A percentile compares a stretch with the other conserved stretches of the same genome.
These are phyloP conservation scores for Rousettus madagascariensis DNA, from an alignment of 2,797 vertebrate species.

Conservation along the genomic window DNA sequence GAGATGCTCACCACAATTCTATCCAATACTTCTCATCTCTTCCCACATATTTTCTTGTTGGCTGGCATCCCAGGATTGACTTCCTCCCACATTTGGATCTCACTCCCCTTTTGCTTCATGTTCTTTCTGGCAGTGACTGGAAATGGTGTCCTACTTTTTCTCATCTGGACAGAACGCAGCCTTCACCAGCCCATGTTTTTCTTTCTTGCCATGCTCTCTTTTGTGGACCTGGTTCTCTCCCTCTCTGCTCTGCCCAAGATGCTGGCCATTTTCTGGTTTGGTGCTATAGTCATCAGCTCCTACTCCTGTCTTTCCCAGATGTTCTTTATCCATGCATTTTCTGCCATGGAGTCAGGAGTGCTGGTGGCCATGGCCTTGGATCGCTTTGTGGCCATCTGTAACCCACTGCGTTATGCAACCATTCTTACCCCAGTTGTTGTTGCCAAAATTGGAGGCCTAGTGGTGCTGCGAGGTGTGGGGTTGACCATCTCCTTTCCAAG, in stretches of 20 bases:
- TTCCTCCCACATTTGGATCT: conserved; percentile 57
- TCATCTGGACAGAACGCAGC: conserved; percentile 76
- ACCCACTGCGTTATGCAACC: conserved; percentile 67
- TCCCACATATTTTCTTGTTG: conserved; percentile 69
- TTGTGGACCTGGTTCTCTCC: conserved; percentile 82
- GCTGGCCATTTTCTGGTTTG: conserved; percentile 71
- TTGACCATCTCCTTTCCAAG: conserved; percentile 62
- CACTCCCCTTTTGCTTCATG: conserved; percentile 68
- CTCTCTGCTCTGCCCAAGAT: conserved; percentile 83
- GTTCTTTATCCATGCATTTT: conserved; percentile 79
- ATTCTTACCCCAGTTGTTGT: conserved; percentile 50
- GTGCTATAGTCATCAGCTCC: conserved; percentile 48
- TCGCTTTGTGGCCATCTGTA: conserved; percentile 83
- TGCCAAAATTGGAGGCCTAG: conserved; percentile 50
- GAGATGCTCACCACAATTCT: not conserved
- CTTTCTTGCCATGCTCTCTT: conserved; percentile 83
- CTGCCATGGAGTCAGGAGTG: conserved; percentile 68
- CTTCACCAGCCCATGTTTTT: conserved; percentile 88
- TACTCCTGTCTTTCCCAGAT: conserved; percentile 82
- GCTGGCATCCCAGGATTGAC: conserved; percentile 64
- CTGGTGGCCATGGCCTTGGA: conserved; percentile 82
- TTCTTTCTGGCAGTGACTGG: conserved; percentile 81
- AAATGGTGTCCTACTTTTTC: conserved; percentile 81
- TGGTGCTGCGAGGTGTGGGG: conserved; percentile 29
- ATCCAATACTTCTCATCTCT: conserved; percentile 52